These are phyloP conservation scores for Excalfactoria chinensis DNA, from an alignment of 2,113 vertebrate species.

Conservation along the genomic window DNA sequence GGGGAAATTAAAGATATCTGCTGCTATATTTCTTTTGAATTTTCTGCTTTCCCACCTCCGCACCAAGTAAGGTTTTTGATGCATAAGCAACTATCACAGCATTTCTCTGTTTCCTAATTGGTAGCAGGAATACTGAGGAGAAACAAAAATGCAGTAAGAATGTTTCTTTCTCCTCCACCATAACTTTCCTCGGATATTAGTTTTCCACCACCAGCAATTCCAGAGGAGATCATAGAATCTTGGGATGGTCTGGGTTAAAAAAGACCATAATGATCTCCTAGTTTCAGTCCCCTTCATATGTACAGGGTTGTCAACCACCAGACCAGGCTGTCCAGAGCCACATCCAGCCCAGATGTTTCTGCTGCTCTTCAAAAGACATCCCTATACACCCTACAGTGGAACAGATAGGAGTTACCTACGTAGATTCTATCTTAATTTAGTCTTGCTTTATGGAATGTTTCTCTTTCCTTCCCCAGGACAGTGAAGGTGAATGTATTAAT, in stretches of 20 bases:
- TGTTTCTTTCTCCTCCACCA: background rate
- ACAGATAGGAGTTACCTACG: background rate
- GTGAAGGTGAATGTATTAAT: background rate
- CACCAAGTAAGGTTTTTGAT: background rate
- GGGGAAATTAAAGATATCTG: background rate
- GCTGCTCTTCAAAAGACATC: background rate
- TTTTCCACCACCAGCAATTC: background rate
- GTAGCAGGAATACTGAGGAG: background rate
- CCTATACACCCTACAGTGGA: background rate
- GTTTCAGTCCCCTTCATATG: too few species aligned
- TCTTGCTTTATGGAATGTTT: background rate
- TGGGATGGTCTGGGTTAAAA: too few species aligned
- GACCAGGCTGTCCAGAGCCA: too few species aligned
- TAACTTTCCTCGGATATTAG: background rate
- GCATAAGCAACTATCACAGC: background rate
- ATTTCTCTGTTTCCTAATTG: background rate
- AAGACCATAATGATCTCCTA: too few species aligned
- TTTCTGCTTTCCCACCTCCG: background rate
- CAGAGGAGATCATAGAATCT: background rate
- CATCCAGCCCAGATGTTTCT: background rate
- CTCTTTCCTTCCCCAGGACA: background rate
- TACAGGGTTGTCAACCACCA: too few species aligned
- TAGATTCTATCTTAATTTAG: background rate
- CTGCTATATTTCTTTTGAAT: background rate
- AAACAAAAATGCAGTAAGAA: background rate